A percentile compares a stretch with the other conserved stretches of the same genome.
phyloP scores from a whole-genome alignment of 2,888 invertebrate species.

The Mechanitis mazaeus region DNA sequence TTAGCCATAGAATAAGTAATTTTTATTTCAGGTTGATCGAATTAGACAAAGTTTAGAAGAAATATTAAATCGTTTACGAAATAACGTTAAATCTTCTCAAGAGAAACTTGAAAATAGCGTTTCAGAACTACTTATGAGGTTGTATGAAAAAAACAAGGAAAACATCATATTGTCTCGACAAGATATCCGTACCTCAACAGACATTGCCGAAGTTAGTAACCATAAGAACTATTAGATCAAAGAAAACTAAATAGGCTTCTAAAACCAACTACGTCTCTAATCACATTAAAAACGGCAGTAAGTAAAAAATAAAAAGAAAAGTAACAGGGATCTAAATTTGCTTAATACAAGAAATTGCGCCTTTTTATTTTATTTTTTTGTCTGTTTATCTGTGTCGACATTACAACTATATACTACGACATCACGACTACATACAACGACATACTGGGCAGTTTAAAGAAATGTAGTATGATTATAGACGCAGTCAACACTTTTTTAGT shows the following conservation, averaged over 20 bases:
- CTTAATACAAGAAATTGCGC: too few relatives aligned
- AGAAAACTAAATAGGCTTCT: not conserved
- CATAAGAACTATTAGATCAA: not conserved
- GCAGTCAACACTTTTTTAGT: too few relatives aligned
- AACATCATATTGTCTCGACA: slow-evolving; percentile 36
- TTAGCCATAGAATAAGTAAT: not conserved
- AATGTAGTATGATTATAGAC: too few relatives aligned
- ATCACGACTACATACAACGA: too few relatives aligned
- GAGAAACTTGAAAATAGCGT: slow-evolving; percentile 32
- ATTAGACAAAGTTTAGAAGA: slow-evolving; percentile 51
- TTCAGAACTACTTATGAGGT: slow-evolving; percentile 36
- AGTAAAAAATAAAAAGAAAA: too few relatives aligned
- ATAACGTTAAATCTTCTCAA: slow-evolving; percentile 37
- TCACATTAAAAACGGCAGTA: too few relatives aligned
- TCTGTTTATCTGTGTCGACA: too few relatives aligned
- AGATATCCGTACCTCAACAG: slow-evolving; percentile 30
- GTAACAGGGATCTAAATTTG: too few relatives aligned
- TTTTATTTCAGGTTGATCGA: slow-evolving; percentile 35
- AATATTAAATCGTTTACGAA: slow-evolving; percentile 38
- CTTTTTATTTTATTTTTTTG: too few relatives aligned
- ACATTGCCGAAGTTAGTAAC: slow-evolving; percentile 46
- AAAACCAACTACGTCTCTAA: too few relatives aligned
- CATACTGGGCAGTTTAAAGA: too few relatives aligned
- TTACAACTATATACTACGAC: too few relatives aligned
- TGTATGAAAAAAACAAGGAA: slow-evolving; percentile 60